Base-by-base conservation (phyloP, 1,140 invertebrate species). In the Neodiprion lecontei region DNA sequence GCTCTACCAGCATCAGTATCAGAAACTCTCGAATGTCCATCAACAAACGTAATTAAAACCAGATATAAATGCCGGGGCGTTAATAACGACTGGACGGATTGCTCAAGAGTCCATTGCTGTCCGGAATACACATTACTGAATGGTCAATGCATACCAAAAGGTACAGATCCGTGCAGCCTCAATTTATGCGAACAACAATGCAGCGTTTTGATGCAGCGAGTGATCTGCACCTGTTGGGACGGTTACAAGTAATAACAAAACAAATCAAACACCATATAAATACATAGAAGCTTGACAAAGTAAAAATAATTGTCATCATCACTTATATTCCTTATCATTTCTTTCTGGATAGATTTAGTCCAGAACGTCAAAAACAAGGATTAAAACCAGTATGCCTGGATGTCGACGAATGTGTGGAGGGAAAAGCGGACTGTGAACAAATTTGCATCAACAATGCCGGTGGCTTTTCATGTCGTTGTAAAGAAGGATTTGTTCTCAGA, bases 391-490 rank as follows among this genome's bases (percentile, higher is more conserved):
- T 91, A 71, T 93, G 92, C 81, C 82, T 91, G 75, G 93, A 95
- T 84, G 89, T 95, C 65, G 89, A 95, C 83, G 94, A 95, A 83
- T 95, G 94, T 79, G 79, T 82, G 8, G 85, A 87, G n/a, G 86
- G 89, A 72, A 92, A 91, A 53, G 90, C 90, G 1, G 90, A 90
- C 9, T 93, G 92, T 78, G 88, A 91, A 74, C 91, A 92, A 67
- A 83, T 84, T 23, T 93, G 92, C 76, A 86, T 90, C 47, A 93
- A 93, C 82, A 89, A 89, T 69, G 82, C 87, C 1, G 92, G 92
- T 3, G 86, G 89, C 21, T 91, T 89, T 82, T 85, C 88, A 75
- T 93, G 92, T 81, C 85, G 85, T 70, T 93, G 92, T 79, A 76
- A 81, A 1, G 78, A 85, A 28, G 91, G 91, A 7, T 90, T 88